Conservation (phyloP, 1,140 invertebrate genomes). For the Diachasmimorpha longicaudata region DNA sequence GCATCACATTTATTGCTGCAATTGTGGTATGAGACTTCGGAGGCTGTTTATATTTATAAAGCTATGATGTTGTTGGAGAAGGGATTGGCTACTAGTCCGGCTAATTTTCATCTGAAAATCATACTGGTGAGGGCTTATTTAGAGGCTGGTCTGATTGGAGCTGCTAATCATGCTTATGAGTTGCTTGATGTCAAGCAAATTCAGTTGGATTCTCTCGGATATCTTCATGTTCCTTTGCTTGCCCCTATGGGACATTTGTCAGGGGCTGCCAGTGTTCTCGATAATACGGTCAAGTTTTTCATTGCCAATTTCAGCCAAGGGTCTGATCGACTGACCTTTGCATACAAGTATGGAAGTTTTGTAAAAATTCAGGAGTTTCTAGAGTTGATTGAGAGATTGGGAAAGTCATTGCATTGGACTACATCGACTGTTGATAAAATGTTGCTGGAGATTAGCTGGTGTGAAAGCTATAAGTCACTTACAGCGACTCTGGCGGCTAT, state of each 20-base stretch:
- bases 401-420: constrained; percentile 83
- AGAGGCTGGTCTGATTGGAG: constrained; percentile 56
- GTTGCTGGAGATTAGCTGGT: constrained; percentile 75
- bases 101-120: constrained; percentile 70
- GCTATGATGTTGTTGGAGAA: constrained; percentile 41
- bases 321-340: constrained; percentile 87
- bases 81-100: constrained; percentile 60
- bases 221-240: constrained; percentile 79
- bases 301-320: constrained; percentile 87
- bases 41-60: constrained; percentile 65
- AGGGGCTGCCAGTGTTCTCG: constrained; percentile 70
- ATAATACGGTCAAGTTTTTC: constrained; percentile 83
- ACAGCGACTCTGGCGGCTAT: constrained; percentile 54
- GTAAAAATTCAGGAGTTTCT: constrained; percentile 91
- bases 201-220: constrained; percentile 90
- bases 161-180: constrained; percentile 51
- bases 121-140: constrained; percentile 68
- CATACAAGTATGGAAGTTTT: constrained; percentile 94
- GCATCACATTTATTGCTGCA: constrained; percentile 81
- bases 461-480: constrained; percentile 48
- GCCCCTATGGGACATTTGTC: constrained; percentile 72
- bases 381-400: constrained; percentile 80
- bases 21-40: constrained; percentile 66
- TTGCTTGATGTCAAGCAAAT: constrained; percentile 91
- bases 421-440: constrained; percentile 79